These are phyloP conservation scores for Agrotis clavis DNA, from an alignment of 2,888 invertebrate genomes.

Conservation along the genomic window DNA sequence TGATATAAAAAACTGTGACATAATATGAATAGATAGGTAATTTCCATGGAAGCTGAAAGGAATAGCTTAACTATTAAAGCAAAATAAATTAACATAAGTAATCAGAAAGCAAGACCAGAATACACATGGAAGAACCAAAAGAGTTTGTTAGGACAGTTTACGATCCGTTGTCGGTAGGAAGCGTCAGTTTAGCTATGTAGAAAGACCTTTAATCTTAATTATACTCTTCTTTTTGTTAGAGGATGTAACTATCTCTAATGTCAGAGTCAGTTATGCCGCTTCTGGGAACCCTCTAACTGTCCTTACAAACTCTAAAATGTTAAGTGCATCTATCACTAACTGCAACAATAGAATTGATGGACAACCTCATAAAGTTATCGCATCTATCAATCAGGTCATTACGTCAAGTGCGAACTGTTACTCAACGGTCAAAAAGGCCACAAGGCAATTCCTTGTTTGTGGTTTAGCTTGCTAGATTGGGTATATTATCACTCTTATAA, in stretches of 20 bases:
- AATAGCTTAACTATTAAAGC: background rate
- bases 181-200: no score
- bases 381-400: constrained; percentile 36
- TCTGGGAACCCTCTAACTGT: no score
- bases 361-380: constrained; percentile 50
- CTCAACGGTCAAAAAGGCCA: constrained; percentile 36
- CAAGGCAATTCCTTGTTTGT: constrained; percentile 15
- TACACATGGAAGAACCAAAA: no score
- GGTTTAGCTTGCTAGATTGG: constrained; percentile 8
- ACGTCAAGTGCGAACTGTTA: constrained; percentile 40
- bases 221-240: no score
- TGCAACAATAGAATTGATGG: constrained; percentile 30
- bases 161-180: no score
- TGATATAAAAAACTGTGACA: background rate
- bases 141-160: no score
- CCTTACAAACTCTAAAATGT: constrained; percentile 12
- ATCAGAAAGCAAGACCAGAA: no score
- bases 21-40: background rate
- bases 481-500: background rate
- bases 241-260: no score
- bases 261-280: no score
- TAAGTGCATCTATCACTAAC: constrained; percentile 16
- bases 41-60: no score
- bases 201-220: no score
- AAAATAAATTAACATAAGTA: no score